A percentile compares a stretch with the other conserved stretches of the same genome.
Conservation (phyloP, 2,113 vertebrate species). For the Myrmecobius fasciatus region DNA sequence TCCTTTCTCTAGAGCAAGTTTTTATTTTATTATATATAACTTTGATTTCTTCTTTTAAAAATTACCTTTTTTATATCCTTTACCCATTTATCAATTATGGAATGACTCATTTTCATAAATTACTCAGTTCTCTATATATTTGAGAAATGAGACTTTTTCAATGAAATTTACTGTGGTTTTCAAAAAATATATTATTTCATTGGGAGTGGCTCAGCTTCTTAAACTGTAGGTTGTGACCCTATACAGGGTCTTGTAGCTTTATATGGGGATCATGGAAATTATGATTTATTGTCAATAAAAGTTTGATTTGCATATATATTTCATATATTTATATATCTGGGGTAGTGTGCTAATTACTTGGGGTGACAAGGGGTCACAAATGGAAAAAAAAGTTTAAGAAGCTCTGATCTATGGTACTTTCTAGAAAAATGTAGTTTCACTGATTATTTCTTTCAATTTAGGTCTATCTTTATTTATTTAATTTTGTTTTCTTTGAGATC, state of each 20-base stretch:
- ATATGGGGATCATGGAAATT: no score
- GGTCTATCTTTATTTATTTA: background rate
- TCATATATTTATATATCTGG: no score
- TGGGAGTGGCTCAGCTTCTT: background rate
- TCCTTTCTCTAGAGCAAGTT: background rate
- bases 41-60: background rate
- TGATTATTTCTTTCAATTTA: background rate
- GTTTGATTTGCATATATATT: no score
- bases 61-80: background rate
- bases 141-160: no score
- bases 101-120: background rate
- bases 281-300: no score
- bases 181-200: background rate
- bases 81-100: background rate
- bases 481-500: background rate
- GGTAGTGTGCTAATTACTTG: no score
- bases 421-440: background rate
- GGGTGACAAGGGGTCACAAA: no score
- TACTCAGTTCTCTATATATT: background rate
- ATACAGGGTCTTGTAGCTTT: no score
- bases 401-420: background rate
- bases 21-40: background rate
- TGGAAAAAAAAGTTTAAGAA: no score
- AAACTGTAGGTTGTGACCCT: no score
- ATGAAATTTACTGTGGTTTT: no score